These are phyloP conservation scores for Euwallacea similis DNA, from an alignment of 1,140 invertebrate species.

Conservation along the genomic window DNA sequence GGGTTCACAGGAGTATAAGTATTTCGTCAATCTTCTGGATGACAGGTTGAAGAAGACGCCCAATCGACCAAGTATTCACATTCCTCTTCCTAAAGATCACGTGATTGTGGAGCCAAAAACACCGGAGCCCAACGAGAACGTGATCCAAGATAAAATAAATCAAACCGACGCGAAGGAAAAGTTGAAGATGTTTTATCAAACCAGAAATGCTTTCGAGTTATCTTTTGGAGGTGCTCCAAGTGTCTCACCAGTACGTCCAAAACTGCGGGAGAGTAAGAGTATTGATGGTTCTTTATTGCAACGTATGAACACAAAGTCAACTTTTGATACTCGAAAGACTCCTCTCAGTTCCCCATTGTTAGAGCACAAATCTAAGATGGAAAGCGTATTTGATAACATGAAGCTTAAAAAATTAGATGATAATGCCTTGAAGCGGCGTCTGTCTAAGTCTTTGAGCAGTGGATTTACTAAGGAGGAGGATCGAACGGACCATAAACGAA, in stretches of 20 bases:
- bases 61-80: constrained; percentile 9
- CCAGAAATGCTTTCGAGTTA: not conserved
- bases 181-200: constrained; percentile 22
- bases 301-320: constrained; percentile 6
- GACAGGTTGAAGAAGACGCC: constrained; percentile 30
- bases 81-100: not conserved
- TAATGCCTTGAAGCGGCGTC: constrained; percentile 13
- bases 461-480: constrained; percentile 24
- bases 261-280: constrained; percentile 9
- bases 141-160: constrained; percentile 40
- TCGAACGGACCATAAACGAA: constrained; percentile 31
- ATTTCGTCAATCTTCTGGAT: constrained; percentile 39
- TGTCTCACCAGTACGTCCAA: not conserved
- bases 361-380: constrained; percentile 31
- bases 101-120: constrained; percentile 4
- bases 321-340: not conserved
- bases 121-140: constrained; percentile 36
- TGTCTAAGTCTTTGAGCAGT: constrained; percentile 30
- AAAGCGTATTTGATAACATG: constrained; percentile 35
- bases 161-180: constrained; percentile 36
- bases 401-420: constrained; percentile 24
- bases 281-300: constrained; percentile 3
- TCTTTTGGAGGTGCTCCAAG: not conserved
- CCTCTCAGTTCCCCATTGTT: constrained; percentile 4
- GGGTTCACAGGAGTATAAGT: constrained; percentile 37